Evolutionary conservation across 2,113 vertebrate genomes (phyloP).

Genomic region (Amia ocellicauda): DNA sequence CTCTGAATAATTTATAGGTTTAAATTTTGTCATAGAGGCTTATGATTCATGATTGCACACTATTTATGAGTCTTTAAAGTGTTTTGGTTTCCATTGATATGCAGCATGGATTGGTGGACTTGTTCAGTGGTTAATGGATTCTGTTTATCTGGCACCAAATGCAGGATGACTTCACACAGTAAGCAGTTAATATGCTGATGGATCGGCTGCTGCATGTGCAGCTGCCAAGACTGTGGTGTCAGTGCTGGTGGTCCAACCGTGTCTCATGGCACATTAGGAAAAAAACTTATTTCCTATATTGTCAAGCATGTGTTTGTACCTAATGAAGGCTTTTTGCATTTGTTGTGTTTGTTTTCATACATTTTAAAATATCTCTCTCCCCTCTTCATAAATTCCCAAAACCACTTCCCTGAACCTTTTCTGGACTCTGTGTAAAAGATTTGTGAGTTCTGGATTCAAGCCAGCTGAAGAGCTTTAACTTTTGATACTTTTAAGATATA

Average conservation of each 20-base stretch:
- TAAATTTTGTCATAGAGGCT: too few species aligned
- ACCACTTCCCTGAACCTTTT: not conserved
- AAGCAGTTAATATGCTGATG: constrained; percentile 58
- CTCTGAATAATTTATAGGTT: too few species aligned
- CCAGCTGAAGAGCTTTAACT: constrained; percentile 28
- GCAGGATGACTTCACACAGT: constrained; percentile 59
- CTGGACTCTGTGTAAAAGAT: not conserved
- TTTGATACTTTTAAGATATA: constrained; percentile 1
- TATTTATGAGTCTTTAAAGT: constrained; percentile 41
- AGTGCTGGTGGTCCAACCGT: constrained; percentile 58
- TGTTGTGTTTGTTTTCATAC: constrained; percentile 41
- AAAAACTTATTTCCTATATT: constrained; percentile 33
- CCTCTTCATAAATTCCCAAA: constrained; percentile 7
- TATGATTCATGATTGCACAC: too few species aligned
- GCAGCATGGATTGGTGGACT: constrained; percentile 40
- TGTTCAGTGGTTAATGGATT: constrained; percentile 12
- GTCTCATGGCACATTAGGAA: constrained; percentile 29
- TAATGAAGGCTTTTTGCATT: constrained; percentile 49
- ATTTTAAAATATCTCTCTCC: constrained; percentile 44
- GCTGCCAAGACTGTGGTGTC: constrained; percentile 54
- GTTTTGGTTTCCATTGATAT: constrained; percentile 41
- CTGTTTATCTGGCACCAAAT: constrained; percentile 48
- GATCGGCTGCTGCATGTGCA: constrained; percentile 46
- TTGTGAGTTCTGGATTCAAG: constrained; percentile 36
- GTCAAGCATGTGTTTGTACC: constrained; percentile 38